Evolutionary conservation across 2,888 invertebrate genomes (phyloP), one percentile per base, ranked within the genome.

Genomic region (Phragmatobia fuliginosa): DNA sequence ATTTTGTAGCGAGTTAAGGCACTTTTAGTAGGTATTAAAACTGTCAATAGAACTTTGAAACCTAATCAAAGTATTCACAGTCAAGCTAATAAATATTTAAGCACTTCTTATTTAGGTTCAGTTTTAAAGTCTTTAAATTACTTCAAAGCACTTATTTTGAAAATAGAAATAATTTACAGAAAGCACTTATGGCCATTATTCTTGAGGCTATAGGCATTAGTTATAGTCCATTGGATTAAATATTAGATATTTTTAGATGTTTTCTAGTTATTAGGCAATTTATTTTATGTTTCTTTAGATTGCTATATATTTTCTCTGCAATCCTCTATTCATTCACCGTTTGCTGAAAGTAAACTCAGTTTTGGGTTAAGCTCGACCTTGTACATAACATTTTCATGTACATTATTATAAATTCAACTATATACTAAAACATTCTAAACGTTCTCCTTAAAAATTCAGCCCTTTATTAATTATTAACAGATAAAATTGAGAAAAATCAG

Each of bases 21-120:
- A 41, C 63, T 58, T 58, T 62, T 32, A 58, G 45, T n/a, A n/a
- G n/a, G n/a, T 8, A 41, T 64, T 64, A 49, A 60, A 49, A 61
- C 45, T 62, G 31, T 49, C 60, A 61, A 66, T 49, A 21, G 49
- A 32, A 21, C 45, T 67, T 61, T 61, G 61, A 28, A 59, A 61
- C 18, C 18, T 67, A 36, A 49, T 49, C 49, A 41, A 45, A 60
- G 45, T 66, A 60, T 67, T 49, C 45, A 45, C 45, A 32, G 25
- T 28, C 18, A n/a, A 41, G n/a, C 45, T 41, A 59, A 67, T 61
- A 28, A 33, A 67, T 61, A 49, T 61, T 49, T 25, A 28, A 36
- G 10, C 11, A 45, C 16, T n/a, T 25, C 21, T 32, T 21, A 49
- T 28, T 60, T n/a, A 41, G 11, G 32, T 45, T 45, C 41, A 36